phyloP scores from a whole-genome alignment of 1,140 invertebrate genomes.

The Zaprionus davidi region DNA sequence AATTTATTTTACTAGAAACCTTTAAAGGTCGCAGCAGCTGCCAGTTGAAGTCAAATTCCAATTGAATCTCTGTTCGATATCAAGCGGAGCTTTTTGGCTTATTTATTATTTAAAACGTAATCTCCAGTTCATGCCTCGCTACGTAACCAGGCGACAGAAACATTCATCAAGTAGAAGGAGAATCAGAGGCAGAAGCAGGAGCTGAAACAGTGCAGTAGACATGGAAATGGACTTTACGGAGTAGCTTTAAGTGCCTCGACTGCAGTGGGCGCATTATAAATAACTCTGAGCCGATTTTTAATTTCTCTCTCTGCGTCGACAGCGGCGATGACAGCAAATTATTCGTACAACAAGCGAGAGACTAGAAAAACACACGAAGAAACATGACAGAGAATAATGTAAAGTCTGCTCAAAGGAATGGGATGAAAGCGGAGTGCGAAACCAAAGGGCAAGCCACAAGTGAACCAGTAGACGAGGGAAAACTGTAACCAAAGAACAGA shows the following conservation, averaged over 20 bases:
- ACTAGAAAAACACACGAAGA: not conserved
- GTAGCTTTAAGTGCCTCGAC: slow-evolving; percentile 27
- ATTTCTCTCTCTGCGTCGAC: slow-evolving; percentile 47
- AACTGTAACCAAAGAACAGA: not conserved
- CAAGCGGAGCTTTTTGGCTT: slow-evolving; percentile 1
- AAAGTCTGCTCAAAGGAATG: slow-evolving; percentile 11
- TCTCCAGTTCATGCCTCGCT: slow-evolving; percentile 1
- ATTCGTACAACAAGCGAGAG: slow-evolving; percentile 38
- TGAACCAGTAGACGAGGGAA: not conserved
- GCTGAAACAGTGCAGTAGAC: not conserved
- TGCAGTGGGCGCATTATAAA: slow-evolving; percentile 37
- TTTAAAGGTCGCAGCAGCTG: not conserved
- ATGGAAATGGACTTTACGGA: not conserved
- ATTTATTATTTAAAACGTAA: slow-evolving; percentile 54
- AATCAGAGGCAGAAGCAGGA: not conserved
- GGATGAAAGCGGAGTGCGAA: slow-evolving; percentile 27
- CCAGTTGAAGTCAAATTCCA: not conserved
- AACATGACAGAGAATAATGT: slow-evolving; percentile 30
- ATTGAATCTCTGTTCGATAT: slow-evolving; percentile 18
- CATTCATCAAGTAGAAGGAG: slow-evolving; percentile 15
- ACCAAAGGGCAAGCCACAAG: slow-evolving; percentile 37
- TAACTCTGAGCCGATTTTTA: slow-evolving; percentile 52
- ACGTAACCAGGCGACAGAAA: slow-evolving; percentile 16
- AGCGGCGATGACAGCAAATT: slow-evolving; percentile 63
- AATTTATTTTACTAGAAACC: slow-evolving; percentile 26